Conservation (phyloP, 2,888 invertebrate species). For the Coenonympha arcania region DNA sequence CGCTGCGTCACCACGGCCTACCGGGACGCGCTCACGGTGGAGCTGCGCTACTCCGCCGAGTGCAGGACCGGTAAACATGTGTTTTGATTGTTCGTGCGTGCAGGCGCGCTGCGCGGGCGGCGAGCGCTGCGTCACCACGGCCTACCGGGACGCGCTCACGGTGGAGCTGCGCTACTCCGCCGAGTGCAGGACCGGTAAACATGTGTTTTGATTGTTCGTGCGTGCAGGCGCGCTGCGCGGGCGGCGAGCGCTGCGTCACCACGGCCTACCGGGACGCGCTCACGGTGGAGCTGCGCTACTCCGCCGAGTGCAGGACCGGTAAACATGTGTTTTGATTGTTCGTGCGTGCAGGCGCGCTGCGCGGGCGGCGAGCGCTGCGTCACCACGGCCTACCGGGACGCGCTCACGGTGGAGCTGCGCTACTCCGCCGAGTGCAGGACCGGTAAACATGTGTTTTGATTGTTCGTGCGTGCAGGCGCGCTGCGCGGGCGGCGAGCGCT, state of each 20-base stretch:
- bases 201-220: no score
- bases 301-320: constrained; percentile 79
- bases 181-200: constrained; percentile 77
- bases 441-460: no score
- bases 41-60: constrained; percentile 68
- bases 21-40: constrained; percentile 42
- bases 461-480: constrained; percentile 76
- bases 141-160: constrained; percentile 54
- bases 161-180: constrained; percentile 63
- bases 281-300: constrained; percentile 52
- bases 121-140: constrained; percentile 80
- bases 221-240: constrained; percentile 72
- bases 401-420: constrained; percentile 37
- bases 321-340: no score
- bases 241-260: constrained; percentile 80
- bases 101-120: constrained; percentile 74
- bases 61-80: constrained; percentile 78
- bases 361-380: constrained; percentile 79
- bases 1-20: constrained; percentile 80
- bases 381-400: constrained; percentile 71
- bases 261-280: constrained; percentile 65
- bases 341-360: constrained; percentile 78
- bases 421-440: constrained; percentile 78
- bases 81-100: no score
- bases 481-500: constrained; percentile 79